Evolutionary conservation across 1,140 invertebrate genomes (phyloP), one percentile per base, ranked within the genome.

Genomic region (Holcopasites calliopsidis): DNA sequence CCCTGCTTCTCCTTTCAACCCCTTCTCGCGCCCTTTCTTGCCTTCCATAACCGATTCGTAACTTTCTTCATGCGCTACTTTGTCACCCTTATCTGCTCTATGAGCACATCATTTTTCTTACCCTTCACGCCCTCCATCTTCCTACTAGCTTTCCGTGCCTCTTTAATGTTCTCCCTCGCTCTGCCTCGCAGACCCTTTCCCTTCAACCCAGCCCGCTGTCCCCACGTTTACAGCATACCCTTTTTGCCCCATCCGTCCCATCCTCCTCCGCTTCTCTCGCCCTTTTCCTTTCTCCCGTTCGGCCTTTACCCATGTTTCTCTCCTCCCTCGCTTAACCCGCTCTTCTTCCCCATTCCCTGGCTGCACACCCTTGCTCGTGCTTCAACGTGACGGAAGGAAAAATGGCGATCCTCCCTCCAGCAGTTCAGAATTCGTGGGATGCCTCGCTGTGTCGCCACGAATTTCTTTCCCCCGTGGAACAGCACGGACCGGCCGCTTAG

Each of bases 381-480:
- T 65, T 73, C 49, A 21, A 55, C 71, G 50, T 38, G 61, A 74
- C 40, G 50, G 38, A 74, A 74, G 62, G 38, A 66, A 74, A 66
- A 66, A 74, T 74, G 71, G 62, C 62, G 50, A 3, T 26, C 28
- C 28, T n/a, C 1, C 21, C 18, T 13, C 7, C 16, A 33, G 1
- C 33, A 50, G 47, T 35, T 33, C 40, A 66, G 40, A 74, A 35
- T 42, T 66, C 40, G 71, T 23, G 49, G 40, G 71, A 74, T 47
- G 50, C 23, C 35, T 55, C 40, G 71, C 16, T 52, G 71, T 66
- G 71, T 74, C 31, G 40, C 61, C 38, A 62, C 28, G 71, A 50
- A 66, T 55, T 55, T 74, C 47, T 55, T 65, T 66, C 26, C n/a
- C 70, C 62, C 38, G 3, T 21, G 71, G 10, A 28, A 35, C 71